Base-by-base conservation (phyloP, 2,888 invertebrate genomes). In the Microctonus aethiopoides region DNA sequence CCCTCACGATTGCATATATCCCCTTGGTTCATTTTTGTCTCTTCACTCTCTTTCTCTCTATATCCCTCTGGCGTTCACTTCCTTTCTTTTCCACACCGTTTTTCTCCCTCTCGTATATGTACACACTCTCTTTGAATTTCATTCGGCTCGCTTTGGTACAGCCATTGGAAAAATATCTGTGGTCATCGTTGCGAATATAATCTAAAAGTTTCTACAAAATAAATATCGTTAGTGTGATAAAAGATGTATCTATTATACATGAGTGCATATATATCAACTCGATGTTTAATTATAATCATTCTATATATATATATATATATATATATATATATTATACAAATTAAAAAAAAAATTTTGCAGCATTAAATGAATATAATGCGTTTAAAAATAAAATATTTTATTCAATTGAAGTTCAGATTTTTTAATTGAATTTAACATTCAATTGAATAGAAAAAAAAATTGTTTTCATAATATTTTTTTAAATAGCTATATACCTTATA, bases 31-130 rank as follows among this genome's bases (percentile, higher is more conserved):
- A 54, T 64, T 34, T 46, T 69, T 67, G 71, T 64, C 64, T 70
- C 71, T 64, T 63, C 70, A 68, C 69, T 68, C 29, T 72, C 69
- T 74, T 72, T 59, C 68, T 74, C 74, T 71, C 59, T 24, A 57
- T 62, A 71, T 70, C 63, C 62, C 46, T 46, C 7, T 46, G 46
- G 29, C 67, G 11, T 57, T 63, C 73, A 52, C 67, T 60, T 39
- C 67, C 67, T 71, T 61, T 68, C 61, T 62, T 72, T 71, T 72
- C 65, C 67, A 54, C 26, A 54, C 60, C 26, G 16, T 56, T 36
- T 69, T 52, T 63, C 60, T 60, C 63, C 24, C 16, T 54, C 34
- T 36, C 39, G 39, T 57, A 16, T 41, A 41, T 41, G 6, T 46
- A 46, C 16, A n/a, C 7, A 20, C 32, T 16, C 57, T 57, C 57